These are phyloP conservation scores for Rhagophthalmus giganteus DNA, from an alignment of 2,888 invertebrate species.

Conservation along the genomic window DNA sequence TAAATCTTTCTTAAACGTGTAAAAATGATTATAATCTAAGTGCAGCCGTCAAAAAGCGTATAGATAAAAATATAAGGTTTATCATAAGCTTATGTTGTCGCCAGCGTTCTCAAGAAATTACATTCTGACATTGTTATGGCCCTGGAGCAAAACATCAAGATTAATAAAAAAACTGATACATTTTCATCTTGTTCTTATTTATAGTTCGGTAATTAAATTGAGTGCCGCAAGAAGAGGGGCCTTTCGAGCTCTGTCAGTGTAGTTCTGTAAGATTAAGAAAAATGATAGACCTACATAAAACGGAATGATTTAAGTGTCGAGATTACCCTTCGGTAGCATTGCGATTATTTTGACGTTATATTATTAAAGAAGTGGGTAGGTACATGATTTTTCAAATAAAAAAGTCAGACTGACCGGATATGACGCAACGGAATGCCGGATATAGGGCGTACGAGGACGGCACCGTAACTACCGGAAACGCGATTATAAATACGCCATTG, in stretches of 20 bases:
- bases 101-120: conserved; percentile 1
- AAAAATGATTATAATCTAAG: no score
- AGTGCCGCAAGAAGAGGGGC: no score
- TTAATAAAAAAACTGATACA: neutral
- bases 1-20: no score
- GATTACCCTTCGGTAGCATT: no score
- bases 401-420: neutral
- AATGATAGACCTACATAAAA: no score
- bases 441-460: conserved; percentile 18
- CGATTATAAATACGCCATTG: conserved; percentile 31
- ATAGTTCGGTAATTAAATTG: no score
- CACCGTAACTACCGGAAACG: conserved; percentile 24
- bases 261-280: no score
- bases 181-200: neutral
- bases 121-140: neutral
- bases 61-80: neutral
- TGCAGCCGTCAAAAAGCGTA: neutral
- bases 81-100: conserved; percentile 1
- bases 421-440: conserved; percentile 31
- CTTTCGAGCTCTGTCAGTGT: no score
- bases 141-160: neutral
- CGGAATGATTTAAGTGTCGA: no score
- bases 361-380: no score
- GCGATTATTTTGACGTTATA: no score
- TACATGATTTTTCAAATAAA: neutral